Percentiles rank a stretch among this genome's conserved stretches.
Conservation (phyloP, 2,797 vertebrate species). For the Phalloptychus januarius region DNA sequence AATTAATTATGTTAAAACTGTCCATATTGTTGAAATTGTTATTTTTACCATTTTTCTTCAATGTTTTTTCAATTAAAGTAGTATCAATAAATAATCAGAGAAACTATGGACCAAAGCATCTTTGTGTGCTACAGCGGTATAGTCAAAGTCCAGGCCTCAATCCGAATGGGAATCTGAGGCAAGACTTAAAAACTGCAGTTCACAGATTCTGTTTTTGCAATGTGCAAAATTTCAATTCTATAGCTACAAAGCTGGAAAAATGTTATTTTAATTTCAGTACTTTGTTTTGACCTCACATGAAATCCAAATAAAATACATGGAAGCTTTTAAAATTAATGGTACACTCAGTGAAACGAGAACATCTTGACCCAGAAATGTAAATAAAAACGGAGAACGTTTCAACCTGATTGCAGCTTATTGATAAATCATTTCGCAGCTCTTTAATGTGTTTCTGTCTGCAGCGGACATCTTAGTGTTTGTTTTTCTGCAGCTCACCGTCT, state of each 20-base stretch:
- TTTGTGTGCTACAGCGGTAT: background rate
- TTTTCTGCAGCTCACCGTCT: conserved; percentile 40
- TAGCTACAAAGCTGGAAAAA: no score
- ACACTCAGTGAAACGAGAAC: background rate
- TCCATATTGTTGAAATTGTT: no score
- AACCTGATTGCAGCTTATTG: background rate
- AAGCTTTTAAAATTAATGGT: background rate
- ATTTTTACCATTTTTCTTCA: no score
- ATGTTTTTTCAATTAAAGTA: no score
- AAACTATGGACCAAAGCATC: background rate
- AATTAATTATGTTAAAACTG: no score
- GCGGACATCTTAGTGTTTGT: background rate
- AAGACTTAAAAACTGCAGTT: background rate
- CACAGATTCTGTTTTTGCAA: background rate
- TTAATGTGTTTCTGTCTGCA: background rate
- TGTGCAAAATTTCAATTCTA: background rate
- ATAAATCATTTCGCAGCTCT: background rate
- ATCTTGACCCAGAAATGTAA: background rate
- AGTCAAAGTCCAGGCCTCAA: background rate
- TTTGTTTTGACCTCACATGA: background rate
- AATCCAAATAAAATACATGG: background rate
- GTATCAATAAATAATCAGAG: background rate
- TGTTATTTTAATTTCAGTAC: background rate
- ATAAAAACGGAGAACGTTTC: background rate
- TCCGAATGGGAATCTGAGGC: background rate